Conservation (phyloP, 2,113 vertebrate species). For the Leptosomus discolor region DNA sequence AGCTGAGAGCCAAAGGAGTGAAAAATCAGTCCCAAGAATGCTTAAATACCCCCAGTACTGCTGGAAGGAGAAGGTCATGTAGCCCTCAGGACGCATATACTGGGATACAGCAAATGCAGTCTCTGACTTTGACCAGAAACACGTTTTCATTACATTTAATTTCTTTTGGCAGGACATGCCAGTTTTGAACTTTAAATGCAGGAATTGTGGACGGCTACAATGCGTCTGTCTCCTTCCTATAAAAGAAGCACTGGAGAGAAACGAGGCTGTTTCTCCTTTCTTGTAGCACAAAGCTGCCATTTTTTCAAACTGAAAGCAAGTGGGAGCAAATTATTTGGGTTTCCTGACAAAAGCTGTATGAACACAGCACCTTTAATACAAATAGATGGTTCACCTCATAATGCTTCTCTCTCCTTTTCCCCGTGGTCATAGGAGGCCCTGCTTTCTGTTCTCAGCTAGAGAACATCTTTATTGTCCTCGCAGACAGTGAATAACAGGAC, state of each 20-base stretch:
- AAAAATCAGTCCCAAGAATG: neutral
- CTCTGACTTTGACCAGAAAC: neutral
- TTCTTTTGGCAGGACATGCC: neutral
- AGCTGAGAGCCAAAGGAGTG: neutral
- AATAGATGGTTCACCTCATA: neutral
- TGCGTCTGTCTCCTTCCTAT: neutral
- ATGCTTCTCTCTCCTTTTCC: neutral
- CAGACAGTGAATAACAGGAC: neutral
- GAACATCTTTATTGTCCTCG: neutral
- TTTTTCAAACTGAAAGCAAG: neutral
- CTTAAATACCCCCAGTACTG: neutral
- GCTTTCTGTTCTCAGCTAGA: neutral
- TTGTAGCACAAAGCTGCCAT: neutral
- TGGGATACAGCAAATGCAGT: neutral
- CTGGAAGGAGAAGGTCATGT: rapidly evolving
- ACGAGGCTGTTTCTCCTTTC: neutral
- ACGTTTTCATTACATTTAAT: neutral
- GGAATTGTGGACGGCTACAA: neutral
- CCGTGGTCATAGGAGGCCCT: neutral
- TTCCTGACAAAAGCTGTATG: neutral
- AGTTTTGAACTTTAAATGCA: neutral
- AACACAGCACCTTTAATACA: slow-evolving; percentile 8
- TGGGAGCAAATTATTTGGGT: slow-evolving; percentile 8
- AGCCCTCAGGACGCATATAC: neutral
- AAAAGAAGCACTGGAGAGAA: neutral